Percentiles rank a stretch among this genome's conserved stretches.
These are phyloP conservation scores for Loripinus fragilis DNA, from an alignment of 2,888 invertebrate genomes.

Conservation along the genomic window DNA sequence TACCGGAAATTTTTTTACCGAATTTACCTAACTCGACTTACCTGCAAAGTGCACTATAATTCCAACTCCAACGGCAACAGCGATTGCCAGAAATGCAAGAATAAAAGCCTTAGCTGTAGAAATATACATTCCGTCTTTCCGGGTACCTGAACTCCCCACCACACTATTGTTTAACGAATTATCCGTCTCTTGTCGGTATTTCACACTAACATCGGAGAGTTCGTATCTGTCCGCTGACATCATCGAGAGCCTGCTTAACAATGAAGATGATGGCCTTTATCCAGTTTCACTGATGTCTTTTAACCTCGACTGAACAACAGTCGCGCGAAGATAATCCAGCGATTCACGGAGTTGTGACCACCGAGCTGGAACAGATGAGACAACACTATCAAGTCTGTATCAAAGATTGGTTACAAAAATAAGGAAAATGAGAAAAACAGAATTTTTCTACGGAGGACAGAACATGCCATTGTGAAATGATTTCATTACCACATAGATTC, in stretches of 20 bases:
- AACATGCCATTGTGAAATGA: too few species aligned
- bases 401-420: not conserved
- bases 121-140: constrained; percentile 53
- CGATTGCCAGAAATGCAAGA: constrained; percentile 68
- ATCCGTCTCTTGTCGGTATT: constrained; percentile 32
- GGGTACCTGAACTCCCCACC: not conserved
- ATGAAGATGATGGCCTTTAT: not conserved
- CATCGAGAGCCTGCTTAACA: not conserved
- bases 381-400: not conserved
- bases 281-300: too few species aligned
- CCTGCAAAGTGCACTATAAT: constrained; percentile 74
- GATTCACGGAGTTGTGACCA: not conserved
- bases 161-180: constrained; percentile 1
- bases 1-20: too few species aligned
- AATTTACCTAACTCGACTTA: too few species aligned
- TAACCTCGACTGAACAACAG: too few species aligned
- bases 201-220: constrained; percentile 43
- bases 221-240: constrained; percentile 34
- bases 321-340: too few species aligned
- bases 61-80: constrained; percentile 74
- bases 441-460: not conserved
- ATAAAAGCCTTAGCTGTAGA: constrained; percentile 67
- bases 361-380: not conserved
- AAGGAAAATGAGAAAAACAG: not conserved
- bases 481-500: too few species aligned